phyloP scores from a whole-genome alignment of 2,797 vertebrate species.

The Oryzias sinensis region DNA sequence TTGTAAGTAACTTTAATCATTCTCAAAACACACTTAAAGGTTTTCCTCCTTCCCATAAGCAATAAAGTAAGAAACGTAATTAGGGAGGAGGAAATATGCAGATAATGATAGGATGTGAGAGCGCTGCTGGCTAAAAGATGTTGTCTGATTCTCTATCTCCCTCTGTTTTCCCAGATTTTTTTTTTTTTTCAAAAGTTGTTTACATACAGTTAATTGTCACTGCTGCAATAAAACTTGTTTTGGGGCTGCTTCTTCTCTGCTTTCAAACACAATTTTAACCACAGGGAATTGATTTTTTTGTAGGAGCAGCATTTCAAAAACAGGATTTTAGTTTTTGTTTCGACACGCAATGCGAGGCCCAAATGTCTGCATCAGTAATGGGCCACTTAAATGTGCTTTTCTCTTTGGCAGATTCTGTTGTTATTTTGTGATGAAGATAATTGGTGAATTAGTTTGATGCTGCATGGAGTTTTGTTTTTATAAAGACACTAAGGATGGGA shows the following conservation, averaged over 20 bases:
- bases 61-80: slow-evolving; percentile 78
- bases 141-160: slow-evolving; percentile 70
- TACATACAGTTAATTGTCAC: slow-evolving; percentile 72
- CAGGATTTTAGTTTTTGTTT: slow-evolving; percentile 49
- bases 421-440: slow-evolving; percentile 7
- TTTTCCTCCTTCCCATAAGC: slow-evolving; percentile 74
- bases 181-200: slow-evolving; percentile 60
- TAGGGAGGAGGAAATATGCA: slow-evolving; percentile 75
- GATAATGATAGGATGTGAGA: slow-evolving; percentile 79
- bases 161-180: slow-evolving; percentile 63
- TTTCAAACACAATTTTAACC: slow-evolving; percentile 53
- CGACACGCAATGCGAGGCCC: slow-evolving; percentile 23
- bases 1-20: slow-evolving; percentile 74
- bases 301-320: slow-evolving; percentile 50
- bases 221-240: slow-evolving; percentile 66
- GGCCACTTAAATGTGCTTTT: slow-evolving; percentile 39
- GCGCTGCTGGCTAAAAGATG: slow-evolving; percentile 65
- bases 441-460: neutral
- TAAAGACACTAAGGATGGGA: neutral
- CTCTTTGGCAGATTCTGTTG: neutral
- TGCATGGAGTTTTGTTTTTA: slow-evolving; percentile 9
- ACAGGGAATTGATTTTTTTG: slow-evolving; percentile 58
- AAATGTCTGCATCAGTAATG: slow-evolving; percentile 35
- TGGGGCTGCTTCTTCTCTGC: slow-evolving; percentile 37
- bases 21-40: slow-evolving; percentile 71